These are phyloP conservation scores for Vulpes ferrilata DNA, from an alignment of 2,113 vertebrate genomes.

Conservation along the genomic window DNA sequence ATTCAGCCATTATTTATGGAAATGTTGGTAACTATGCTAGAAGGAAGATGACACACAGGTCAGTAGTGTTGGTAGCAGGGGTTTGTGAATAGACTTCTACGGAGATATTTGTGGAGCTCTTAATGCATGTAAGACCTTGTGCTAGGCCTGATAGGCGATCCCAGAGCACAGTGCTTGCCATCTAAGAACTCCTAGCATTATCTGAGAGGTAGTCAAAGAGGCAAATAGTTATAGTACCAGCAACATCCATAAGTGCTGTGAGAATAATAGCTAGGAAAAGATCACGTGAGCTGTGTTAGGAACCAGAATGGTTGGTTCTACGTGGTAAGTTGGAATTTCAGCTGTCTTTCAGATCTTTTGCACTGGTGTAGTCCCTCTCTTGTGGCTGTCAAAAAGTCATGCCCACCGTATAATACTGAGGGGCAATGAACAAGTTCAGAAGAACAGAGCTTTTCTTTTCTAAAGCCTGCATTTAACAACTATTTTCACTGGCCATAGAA, in stretches of 20 bases:
- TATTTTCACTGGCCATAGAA: neutral
- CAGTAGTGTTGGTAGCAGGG: neutral
- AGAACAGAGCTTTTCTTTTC: neutral
- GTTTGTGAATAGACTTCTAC: slow-evolving; percentile 1
- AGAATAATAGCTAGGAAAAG: neutral
- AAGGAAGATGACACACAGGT: neutral
- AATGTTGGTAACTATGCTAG: neutral
- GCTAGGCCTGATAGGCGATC: neutral
- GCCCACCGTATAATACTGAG: neutral
- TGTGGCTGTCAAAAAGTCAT: neutral
- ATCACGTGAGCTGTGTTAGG: neutral
- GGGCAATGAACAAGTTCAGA: neutral
- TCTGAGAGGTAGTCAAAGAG: neutral
- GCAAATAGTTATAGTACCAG: neutral
- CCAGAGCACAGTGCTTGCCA: neutral
- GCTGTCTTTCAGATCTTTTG: slow-evolving; percentile 6
- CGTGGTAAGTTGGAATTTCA: neutral
- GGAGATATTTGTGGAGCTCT: neutral
- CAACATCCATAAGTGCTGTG: neutral
- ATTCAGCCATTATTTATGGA: neutral
- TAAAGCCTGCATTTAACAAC: neutral
- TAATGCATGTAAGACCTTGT: neutral
- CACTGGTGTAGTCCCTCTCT: neutral
- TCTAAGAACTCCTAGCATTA: neutral
- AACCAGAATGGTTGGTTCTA: neutral